phyloP scores from a whole-genome alignment of 2,113 vertebrate genomes.

The Lagopus muta region DNA sequence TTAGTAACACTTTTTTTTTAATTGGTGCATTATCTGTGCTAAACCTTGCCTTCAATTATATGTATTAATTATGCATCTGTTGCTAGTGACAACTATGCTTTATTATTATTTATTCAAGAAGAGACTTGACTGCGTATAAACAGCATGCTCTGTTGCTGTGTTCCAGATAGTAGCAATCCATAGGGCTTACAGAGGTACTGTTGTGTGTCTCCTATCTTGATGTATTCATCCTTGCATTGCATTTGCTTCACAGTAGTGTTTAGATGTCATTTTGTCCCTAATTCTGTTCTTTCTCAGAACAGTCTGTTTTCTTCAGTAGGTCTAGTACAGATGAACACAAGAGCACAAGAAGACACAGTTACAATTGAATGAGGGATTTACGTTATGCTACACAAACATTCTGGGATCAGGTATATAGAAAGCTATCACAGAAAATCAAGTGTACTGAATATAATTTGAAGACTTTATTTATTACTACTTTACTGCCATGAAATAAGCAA shows the following conservation, averaged over 20 bases:
- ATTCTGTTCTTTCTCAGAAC: background rate
- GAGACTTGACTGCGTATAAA: background rate
- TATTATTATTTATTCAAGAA: background rate
- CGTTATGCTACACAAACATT: conserved; percentile 32
- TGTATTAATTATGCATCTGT: background rate
- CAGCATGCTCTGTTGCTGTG: background rate
- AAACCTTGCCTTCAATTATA: background rate
- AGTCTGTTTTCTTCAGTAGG: background rate
- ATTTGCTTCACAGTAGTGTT: background rate
- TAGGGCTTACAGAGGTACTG: background rate
- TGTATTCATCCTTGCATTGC: background rate
- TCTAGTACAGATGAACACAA: background rate
- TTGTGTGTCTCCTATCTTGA: background rate
- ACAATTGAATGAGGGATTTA: background rate
- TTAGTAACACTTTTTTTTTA: background rate
- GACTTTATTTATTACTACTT: background rate
- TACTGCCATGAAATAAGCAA: background rate
- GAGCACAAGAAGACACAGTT: conserved; percentile 38
- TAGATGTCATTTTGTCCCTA: background rate
- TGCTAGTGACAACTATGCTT: background rate
- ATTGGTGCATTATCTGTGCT: background rate
- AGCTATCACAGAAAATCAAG: background rate
- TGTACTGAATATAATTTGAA: background rate
- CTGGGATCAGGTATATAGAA: background rate
- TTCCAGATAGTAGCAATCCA: background rate